Evolutionary conservation across 2,797 vertebrate genomes (phyloP).

Genomic region (Chelidonichthys spinosus): DNA sequence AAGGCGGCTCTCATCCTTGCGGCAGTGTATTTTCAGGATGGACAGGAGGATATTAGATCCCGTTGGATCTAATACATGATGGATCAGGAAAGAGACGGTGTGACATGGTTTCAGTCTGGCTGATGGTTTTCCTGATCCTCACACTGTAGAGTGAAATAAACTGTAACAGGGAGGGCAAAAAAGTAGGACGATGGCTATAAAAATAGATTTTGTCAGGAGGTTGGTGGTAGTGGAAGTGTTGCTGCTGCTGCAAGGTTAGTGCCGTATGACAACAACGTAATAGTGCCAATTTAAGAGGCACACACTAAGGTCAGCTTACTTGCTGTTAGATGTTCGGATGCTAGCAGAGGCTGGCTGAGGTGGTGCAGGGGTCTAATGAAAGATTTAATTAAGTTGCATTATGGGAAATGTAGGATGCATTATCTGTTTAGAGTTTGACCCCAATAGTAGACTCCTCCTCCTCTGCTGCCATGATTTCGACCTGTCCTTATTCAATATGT

Average conservation of each 20-base stretch:
- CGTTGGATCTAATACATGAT: no score
- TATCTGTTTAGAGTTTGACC: neutral
- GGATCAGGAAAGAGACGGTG: neutral
- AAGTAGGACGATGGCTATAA: conserved; percentile 29
- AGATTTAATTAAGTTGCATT: neutral
- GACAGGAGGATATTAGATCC: conserved; percentile 42
- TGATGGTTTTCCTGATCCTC: conserved; percentile 11
- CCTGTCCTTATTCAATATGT: neutral
- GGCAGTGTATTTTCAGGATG: conserved; percentile 53
- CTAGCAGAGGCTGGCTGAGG: no score
- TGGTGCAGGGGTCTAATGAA: no score
- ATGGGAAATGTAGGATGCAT: neutral
- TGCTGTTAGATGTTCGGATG: neutral
- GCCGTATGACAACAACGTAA: neutral
- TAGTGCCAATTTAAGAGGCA: no score
- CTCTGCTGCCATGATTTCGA: neutral
- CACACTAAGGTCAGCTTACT: neutral
- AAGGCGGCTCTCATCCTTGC: conserved; percentile 11
- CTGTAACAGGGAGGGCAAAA: neutral
- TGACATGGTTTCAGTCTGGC: conserved; percentile 35
- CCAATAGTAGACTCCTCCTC: neutral
- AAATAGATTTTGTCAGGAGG: conserved; percentile 27
- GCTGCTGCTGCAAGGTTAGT: neutral
- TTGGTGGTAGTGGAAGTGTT: neutral
- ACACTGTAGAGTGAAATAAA: neutral